Percentiles rank a stretch among this genome's conserved stretches.
These are phyloP conservation scores for Takifugu rubripes DNA, from an alignment of 2,797 vertebrate genomes.

Conservation along the genomic window DNA sequence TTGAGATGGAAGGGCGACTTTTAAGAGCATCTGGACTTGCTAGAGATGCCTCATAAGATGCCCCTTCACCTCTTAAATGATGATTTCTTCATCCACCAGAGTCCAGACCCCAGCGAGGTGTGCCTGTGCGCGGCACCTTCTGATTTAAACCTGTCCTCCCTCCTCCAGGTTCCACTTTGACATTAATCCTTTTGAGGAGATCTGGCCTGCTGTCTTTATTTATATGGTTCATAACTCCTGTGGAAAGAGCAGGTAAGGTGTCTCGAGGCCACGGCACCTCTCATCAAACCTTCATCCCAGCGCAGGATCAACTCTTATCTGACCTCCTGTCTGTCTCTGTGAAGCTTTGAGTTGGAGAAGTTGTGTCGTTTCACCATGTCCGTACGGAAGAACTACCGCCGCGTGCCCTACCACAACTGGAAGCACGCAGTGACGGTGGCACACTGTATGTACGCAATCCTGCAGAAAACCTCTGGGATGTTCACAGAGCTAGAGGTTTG, in stretches of 20 bases:
- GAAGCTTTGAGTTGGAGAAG: slow-evolving; percentile 96
- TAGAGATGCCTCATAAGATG: no score
- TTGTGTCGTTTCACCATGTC: slow-evolving; percentile 98
- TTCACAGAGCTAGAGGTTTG: slow-evolving; percentile 96
- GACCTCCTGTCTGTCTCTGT: neutral
- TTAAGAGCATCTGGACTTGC: no score
- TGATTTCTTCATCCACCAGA: neutral
- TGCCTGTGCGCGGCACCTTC: slow-evolving; percentile 14
- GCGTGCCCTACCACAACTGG: slow-evolving; percentile 99
- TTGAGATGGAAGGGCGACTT: no score
- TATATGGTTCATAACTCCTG: slow-evolving; percentile 96
- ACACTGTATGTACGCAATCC: slow-evolving; percentile 96
- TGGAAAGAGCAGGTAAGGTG: slow-evolving; percentile 86
- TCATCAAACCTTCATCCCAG: neutral
- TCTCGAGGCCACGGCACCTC: neutral
- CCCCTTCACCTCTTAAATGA: no score
- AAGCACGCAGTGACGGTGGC: slow-evolving; percentile 95
- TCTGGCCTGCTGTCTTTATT: slow-evolving; percentile 96
- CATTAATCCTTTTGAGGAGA: slow-evolving; percentile 91
- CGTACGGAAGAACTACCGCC: slow-evolving; percentile 95
- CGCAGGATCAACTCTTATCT: neutral
- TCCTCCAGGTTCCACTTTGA: slow-evolving; percentile 92
- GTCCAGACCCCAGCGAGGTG: slow-evolving; percentile 9
- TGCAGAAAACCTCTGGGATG: slow-evolving; percentile 85
- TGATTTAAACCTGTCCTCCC: slow-evolving; percentile 31